These are phyloP conservation scores for Onychostruthus taczanowskii DNA, from an alignment of 2,113 vertebrate genomes.

Conservation along the genomic window DNA sequence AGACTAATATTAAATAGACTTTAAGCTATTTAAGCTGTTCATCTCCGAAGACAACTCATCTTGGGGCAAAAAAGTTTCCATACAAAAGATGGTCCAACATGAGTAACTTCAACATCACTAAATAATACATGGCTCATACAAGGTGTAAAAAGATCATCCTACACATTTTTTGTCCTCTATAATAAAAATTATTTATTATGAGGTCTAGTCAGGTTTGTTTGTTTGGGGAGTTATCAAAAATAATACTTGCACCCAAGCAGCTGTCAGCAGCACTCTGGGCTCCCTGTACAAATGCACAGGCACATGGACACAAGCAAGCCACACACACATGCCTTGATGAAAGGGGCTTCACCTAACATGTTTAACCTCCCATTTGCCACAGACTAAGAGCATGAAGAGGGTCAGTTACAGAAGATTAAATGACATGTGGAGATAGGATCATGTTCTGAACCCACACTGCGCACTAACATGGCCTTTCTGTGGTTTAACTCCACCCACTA, in stretches of 20 bases:
- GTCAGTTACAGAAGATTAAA: slow-evolving; percentile 15
- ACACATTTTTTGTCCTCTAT: background rate
- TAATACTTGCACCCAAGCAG: background rate
- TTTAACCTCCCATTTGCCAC: background rate
- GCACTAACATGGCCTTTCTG: background rate
- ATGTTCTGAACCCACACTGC: background rate
- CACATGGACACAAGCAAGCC: background rate
- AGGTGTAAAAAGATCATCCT: background rate
- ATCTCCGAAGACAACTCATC: background rate
- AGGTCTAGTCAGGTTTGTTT: background rate
- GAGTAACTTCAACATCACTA: background rate
- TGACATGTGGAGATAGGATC: background rate
- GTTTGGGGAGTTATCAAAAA: background rate
- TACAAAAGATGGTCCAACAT: background rate
- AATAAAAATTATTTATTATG: background rate
- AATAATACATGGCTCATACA: background rate
- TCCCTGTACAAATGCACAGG: background rate
- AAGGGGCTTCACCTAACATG: background rate
- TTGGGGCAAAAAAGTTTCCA: background rate
- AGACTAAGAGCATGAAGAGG: background rate
- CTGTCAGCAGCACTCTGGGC: background rate
- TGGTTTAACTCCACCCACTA: background rate
- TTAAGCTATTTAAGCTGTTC: background rate
- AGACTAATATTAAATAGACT: background rate
- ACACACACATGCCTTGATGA: background rate